Evolutionary conservation across 2,797 vertebrate genomes (phyloP), one percentile per base, ranked within the genome.

Genomic region (Silurus aristotelis): DNA sequence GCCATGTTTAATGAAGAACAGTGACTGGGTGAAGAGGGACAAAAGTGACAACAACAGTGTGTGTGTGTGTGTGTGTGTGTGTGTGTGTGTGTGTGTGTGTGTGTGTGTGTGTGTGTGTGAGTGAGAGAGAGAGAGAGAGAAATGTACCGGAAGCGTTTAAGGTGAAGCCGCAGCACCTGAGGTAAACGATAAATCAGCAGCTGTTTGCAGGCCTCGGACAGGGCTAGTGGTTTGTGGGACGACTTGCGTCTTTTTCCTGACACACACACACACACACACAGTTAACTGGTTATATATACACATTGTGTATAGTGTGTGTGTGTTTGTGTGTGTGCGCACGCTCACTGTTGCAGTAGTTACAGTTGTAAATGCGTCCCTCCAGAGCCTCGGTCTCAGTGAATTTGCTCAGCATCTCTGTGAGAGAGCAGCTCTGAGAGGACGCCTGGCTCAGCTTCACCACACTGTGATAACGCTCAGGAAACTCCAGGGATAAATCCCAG

Each of bases 101-200:
- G 38, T 5, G 38, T n/a, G 70, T n/a, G 22, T 70, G 67, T 43
- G 17, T 20, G 10, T 43, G 8, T 22, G 38, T 5, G 38, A 13
- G 70, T n/a, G 22, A 0, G 48, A 3, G 31, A 31, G 31, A 31
- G 31, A 31, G 31, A 31, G 3, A 31, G 2, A 31, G 3, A 63
- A 20, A 83, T 96, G 94, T 93, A 96, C 98, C 98, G 98, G 96
- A 99, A 99, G 91, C 98, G 96, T 94, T 99, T 99, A 94, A 99
- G 98, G 96, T 99, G 98, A 93, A 99, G 96, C 92, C 98, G 96
- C 94, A 99, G 96, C 96, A 99, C 98, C 96, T 99, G 98, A 99
- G 98, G 98, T 98, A 99, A 97, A 93, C 98, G 96, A 95, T 97
- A 99, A 94, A 99, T 98, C 96, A 99, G 97, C 94, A 99, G 96